These are phyloP conservation scores for Corvus moneduloides DNA, from an alignment of 2,113 vertebrate species.

Conservation along the genomic window DNA sequence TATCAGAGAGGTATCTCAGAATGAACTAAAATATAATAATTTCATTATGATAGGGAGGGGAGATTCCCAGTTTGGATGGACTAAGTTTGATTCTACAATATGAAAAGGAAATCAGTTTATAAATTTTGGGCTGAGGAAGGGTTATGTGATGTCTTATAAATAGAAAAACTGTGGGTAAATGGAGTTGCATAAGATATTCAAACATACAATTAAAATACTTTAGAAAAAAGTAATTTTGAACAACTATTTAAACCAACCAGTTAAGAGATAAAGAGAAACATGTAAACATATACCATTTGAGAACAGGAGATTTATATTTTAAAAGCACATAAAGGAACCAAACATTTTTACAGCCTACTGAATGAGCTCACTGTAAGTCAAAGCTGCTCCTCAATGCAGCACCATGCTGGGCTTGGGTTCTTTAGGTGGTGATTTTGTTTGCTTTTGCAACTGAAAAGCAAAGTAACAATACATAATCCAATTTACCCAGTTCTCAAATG, in stretches of 20 bases:
- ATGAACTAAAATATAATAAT: neutral
- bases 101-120: neutral
- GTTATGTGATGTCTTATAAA: neutral
- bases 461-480: neutral
- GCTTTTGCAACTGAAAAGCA: neutral
- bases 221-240: neutral
- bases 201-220: neutral
- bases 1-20: neutral
- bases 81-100: neutral
- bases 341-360: neutral
- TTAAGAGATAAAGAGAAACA: neutral
- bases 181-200: neutral
- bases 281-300: conserved; percentile 32
- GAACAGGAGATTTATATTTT: conserved; percentile 36
- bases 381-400: neutral
- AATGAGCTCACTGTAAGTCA: neutral
- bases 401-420: neutral
- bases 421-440: neutral
- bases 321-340: neutral
- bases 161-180: neutral
- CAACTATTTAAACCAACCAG: neutral
- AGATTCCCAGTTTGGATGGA: neutral
- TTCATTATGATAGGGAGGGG: neutral
- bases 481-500: conserved; percentile 39
- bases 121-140: neutral